A percentile compares a stretch with the other conserved stretches of the same genome.
Conservation (phyloP, 1,140 invertebrate genomes). For the Drosophila navojoa region DNA sequence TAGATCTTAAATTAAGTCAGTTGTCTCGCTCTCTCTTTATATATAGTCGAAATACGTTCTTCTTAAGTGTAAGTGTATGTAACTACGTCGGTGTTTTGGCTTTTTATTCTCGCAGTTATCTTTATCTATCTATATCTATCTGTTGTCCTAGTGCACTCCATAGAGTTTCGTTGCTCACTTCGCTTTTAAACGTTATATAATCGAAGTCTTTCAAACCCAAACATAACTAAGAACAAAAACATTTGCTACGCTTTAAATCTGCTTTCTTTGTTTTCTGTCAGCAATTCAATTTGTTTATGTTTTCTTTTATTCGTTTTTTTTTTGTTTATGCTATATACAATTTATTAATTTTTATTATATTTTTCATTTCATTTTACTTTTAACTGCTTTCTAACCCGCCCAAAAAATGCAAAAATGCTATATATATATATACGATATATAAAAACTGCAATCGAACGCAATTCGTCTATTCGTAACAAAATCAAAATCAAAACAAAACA, state of each 20-base stretch:
- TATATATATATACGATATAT: conserved; percentile 30
- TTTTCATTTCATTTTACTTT: conserved; percentile 70
- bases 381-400: conserved; percentile 68
- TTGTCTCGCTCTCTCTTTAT: conserved; percentile 12
- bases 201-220: conserved; percentile 6
- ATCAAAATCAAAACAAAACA: neutral
- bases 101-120: conserved; percentile 38
- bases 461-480: conserved; percentile 34
- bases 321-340: conserved; percentile 41
- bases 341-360: conserved; percentile 56
- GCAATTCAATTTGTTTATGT: conserved; percentile 10
- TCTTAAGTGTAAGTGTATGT: conserved; percentile 50
- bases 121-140: conserved; percentile 22
- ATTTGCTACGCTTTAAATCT: conserved; percentile 41
- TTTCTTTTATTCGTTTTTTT: neutral
- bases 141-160: conserved; percentile 42
- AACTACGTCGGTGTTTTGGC: conserved; percentile 70
- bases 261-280: conserved; percentile 28
- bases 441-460: conserved; percentile 68
- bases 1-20: conserved; percentile 53
- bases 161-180: conserved; percentile 17
- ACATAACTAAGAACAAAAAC: conserved; percentile 14
- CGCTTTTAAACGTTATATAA: conserved; percentile 8
- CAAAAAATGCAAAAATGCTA: conserved; percentile 41
- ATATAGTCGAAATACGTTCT: conserved; percentile 34